A percentile compares a stretch with the other conserved stretches of the same genome.
These are phyloP conservation scores for Volucella inflata DNA, from an alignment of 2,888 invertebrate genomes.

Conservation along the genomic window DNA sequence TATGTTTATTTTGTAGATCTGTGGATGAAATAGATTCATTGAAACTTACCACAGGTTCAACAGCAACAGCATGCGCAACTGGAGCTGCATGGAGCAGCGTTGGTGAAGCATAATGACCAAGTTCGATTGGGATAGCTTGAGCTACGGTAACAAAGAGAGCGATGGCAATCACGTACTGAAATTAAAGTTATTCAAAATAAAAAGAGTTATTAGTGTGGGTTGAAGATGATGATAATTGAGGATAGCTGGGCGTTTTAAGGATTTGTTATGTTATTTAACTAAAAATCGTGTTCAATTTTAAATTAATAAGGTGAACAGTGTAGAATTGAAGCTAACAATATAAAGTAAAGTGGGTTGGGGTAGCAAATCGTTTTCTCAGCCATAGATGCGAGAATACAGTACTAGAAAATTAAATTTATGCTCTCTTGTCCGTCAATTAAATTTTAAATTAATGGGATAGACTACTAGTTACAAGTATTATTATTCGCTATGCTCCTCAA, in stretches of 20 bases:
- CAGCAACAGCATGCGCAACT: slow-evolving; percentile 79
- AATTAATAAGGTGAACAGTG: no score
- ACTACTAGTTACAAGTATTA: no score
- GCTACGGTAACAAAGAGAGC: slow-evolving; percentile 81
- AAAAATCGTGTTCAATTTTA: neutral
- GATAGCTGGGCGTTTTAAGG: neutral
- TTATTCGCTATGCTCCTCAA: no score
- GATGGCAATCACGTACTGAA: slow-evolving; percentile 83
- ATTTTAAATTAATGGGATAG: no score
- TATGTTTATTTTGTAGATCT: neutral
- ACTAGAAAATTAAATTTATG: no score
- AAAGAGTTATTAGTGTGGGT: neutral
- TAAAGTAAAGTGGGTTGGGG: no score
- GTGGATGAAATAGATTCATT: neutral
- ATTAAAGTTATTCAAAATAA: neutral
- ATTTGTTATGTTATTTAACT: no score
- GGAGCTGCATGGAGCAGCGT: slow-evolving; percentile 80
- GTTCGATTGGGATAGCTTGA: slow-evolving; percentile 82
- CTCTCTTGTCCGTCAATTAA: no score
- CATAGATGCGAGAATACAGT: no score
- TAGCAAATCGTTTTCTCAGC: no score
- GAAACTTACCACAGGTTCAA: slow-evolving; percentile 81
- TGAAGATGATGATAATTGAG: no score
- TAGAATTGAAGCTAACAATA: no score
- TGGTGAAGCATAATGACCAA: slow-evolving; percentile 80